Conservation (phyloP, 2,797 vertebrate species). For the Crax fasciolata region DNA sequence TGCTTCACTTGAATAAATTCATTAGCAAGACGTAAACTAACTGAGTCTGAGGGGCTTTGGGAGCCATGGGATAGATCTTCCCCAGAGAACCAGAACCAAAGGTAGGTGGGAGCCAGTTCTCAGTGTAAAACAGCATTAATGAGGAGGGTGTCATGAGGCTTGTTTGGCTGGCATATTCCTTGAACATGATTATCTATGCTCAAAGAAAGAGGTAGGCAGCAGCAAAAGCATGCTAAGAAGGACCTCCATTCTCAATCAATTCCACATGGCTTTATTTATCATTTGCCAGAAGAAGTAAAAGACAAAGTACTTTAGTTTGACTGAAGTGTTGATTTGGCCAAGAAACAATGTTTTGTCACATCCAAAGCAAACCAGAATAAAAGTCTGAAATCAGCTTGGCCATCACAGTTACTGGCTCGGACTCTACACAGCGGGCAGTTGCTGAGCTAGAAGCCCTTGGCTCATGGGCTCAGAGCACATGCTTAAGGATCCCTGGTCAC, state of each 20-base stretch:
- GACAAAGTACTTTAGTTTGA: not conserved
- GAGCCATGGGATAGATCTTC: not conserved
- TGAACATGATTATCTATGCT: not conserved
- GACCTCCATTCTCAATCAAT: rapidly evolving
- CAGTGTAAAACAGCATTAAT: not conserved
- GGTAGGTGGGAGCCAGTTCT: not conserved
- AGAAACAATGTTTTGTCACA: not conserved
- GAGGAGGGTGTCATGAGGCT: not conserved
- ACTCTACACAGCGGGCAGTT: not conserved
- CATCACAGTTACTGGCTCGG: not conserved
- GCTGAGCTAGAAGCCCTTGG: not conserved
- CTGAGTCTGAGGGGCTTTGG: not conserved
- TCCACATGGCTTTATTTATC: not conserved
- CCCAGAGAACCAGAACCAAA: not conserved
- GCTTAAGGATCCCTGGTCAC: not conserved
- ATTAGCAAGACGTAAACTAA: not conserved
- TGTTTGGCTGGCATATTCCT: not conserved
- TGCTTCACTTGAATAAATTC: not conserved
- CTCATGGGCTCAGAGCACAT: not conserved
- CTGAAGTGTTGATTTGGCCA: not conserved
- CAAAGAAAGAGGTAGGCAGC: not conserved
- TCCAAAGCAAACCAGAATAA: not conserved
- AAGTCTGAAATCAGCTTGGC: not conserved
- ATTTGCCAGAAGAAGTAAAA: not conserved
- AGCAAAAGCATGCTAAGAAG: not conserved